Conservation (phyloP, 2,797 vertebrate genomes). For the Acipenser transmontanus region DNA sequence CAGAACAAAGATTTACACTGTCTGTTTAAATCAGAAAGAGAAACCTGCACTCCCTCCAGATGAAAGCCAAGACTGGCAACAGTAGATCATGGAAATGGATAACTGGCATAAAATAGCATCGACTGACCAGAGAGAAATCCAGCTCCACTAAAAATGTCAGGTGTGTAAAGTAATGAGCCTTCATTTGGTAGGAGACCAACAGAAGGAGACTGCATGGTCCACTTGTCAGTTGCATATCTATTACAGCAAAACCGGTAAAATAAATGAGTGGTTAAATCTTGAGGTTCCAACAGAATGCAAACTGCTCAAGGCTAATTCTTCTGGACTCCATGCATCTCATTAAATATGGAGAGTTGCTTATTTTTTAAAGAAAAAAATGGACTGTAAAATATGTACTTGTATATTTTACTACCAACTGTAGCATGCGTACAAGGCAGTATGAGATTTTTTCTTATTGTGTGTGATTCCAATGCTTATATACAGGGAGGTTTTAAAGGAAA, state of each 20-base stretch:
- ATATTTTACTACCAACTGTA: background rate
- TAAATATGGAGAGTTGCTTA: conserved; percentile 16
- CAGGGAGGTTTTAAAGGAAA: background rate
- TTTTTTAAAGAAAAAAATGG: conserved; percentile 2
- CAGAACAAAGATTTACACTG: no score
- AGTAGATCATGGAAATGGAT: no score
- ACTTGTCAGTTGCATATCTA: conserved; percentile 39
- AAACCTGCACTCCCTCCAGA: no score
- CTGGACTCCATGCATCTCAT: conserved; percentile 19
- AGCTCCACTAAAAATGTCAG: conserved; percentile 40
- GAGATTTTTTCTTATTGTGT: background rate
- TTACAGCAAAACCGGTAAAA: conserved; percentile 48
- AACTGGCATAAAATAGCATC: no score
- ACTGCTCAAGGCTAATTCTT: conserved; percentile 29
- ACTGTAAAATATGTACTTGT: background rate
- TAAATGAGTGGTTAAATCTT: conserved; percentile 50
- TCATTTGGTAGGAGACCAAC: conserved; percentile 36
- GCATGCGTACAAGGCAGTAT: background rate
- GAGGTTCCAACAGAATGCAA: conserved; percentile 36
- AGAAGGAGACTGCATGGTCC: conserved; percentile 48
- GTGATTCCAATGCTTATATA: background rate
- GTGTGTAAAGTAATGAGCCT: conserved; percentile 39
- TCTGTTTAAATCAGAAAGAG: no score
- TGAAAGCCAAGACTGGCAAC: no score
- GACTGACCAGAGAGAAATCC: no score